Conservation (phyloP, 2,113 vertebrate genomes). For the Quiscalus mexicanus region DNA sequence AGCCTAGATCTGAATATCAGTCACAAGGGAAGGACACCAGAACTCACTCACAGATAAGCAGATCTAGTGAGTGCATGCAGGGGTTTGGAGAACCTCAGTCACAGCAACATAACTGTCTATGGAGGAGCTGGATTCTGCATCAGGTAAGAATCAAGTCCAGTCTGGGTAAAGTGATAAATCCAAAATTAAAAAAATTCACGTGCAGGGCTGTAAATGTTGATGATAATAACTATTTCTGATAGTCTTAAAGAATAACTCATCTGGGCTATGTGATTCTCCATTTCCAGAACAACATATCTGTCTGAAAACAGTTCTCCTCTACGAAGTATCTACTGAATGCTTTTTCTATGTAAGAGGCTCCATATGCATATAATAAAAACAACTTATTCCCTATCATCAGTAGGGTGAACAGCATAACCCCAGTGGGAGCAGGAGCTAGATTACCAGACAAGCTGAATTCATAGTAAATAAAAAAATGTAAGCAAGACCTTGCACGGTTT, state of each 20-base stretch:
- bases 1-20: background rate
- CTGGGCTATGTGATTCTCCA: background rate
- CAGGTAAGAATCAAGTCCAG: background rate
- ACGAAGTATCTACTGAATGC: background rate
- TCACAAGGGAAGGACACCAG: background rate
- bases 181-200: background rate
- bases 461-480: background rate
- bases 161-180: background rate
- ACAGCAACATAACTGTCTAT: background rate
- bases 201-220: background rate
- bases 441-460: background rate
- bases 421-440: background rate
- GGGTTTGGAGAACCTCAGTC: background rate
- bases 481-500: background rate
- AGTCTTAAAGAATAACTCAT: background rate
- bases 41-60: background rate
- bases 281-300: background rate
- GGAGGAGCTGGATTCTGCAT: background rate
- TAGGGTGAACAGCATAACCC: background rate
- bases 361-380: background rate
- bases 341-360: background rate
- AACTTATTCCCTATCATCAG: background rate
- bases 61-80: accelerated
- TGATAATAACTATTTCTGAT: background rate
- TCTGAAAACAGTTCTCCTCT: background rate